Conservation (phyloP, 2,113 vertebrate genomes). For the Aythya baeri region DNA sequence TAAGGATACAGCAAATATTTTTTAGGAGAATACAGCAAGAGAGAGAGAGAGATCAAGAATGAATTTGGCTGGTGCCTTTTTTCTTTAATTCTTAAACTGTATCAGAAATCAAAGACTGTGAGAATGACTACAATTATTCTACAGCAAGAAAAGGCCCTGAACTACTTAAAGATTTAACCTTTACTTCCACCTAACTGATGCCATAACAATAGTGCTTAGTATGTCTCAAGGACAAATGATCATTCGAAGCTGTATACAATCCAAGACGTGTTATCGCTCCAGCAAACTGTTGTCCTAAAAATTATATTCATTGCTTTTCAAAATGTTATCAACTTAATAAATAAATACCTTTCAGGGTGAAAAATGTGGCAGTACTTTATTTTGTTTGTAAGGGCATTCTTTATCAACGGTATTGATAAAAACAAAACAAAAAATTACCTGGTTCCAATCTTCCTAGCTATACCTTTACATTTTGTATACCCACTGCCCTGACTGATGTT, state of each 20-base stretch:
- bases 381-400: constrained; percentile 80
- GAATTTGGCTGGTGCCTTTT: neutral
- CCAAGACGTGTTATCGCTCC: constrained; percentile 80
- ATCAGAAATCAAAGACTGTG: constrained; percentile 51
- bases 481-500: constrained; percentile 8
- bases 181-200: constrained; percentile 79
- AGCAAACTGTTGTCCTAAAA: constrained; percentile 87
- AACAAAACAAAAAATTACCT: constrained; percentile 74
- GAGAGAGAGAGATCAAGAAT: constrained; percentile 18
- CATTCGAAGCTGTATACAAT: constrained; percentile 76
- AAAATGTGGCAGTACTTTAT: constrained; percentile 76
- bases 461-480: constrained; percentile 55
- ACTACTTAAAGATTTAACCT: constrained; percentile 77
- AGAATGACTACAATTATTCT: constrained; percentile 63
- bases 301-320: constrained; percentile 94
- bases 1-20: neutral
- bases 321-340: constrained; percentile 92
- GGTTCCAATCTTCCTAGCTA: constrained; percentile 41
- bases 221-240: constrained; percentile 86
- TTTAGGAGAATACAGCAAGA: constrained; percentile 21
- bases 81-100: constrained; percentile 32
- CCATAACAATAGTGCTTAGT: constrained; percentile 75
- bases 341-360: constrained; percentile 85
- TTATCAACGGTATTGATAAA: constrained; percentile 82
- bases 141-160: constrained; percentile 65